Conservation (phyloP, 2,888 invertebrate species). For the Cheilosia vernalis region DNA sequence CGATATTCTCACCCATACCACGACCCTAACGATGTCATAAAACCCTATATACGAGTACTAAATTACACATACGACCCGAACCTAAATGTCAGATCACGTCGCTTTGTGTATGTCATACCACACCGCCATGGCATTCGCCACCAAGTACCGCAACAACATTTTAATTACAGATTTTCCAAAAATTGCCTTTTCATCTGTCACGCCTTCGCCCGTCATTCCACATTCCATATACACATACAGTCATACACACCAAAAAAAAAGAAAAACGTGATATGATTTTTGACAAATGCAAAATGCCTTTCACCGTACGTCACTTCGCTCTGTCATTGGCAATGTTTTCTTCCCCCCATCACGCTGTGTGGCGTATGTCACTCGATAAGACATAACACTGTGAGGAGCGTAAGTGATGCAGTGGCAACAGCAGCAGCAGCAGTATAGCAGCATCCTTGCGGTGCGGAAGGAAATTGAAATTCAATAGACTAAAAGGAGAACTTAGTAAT, state of each 20-base stretch:
- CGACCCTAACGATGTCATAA: conserved; percentile 59
- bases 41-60: conserved; percentile 54
- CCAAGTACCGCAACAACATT: conserved; percentile 51
- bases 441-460: conserved; percentile 49
- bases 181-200: conserved; percentile 12
- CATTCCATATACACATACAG: too few relatives aligned
- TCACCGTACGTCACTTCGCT: conserved; percentile 36
- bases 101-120: not conserved
- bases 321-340: conserved; percentile 50
- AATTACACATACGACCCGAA: conserved; percentile 47
- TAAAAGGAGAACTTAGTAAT: conserved; percentile 68
- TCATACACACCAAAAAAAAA: too few relatives aligned
- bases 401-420: conserved; percentile 11
- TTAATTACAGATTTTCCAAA: conserved; percentile 55
- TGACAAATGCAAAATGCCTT: conserved; percentile 53
- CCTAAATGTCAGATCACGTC: conserved; percentile 65
- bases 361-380: conserved; percentile 38
- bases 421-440: conserved; percentile 20
- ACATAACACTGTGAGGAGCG: conserved; percentile 2
- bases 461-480: conserved; percentile 70
- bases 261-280: too few relatives aligned
- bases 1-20: too few relatives aligned
- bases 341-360: not conserved
- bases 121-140: conserved; percentile 14
- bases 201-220: not conserved